Evolutionary conservation across 2,888 invertebrate species (phyloP).

Genomic region (Cantharis rustica): DNA sequence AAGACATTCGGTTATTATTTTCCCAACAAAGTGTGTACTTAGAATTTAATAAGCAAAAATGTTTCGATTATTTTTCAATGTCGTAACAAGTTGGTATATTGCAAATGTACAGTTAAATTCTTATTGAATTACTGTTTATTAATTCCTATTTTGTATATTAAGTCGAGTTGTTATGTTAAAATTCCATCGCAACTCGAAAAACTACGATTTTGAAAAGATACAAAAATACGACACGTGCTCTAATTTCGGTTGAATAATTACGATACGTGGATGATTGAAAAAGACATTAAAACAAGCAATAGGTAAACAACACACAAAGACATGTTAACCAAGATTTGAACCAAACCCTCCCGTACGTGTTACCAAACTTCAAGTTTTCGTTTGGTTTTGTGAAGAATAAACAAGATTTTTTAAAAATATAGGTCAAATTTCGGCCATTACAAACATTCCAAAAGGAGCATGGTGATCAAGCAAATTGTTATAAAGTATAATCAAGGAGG

Average conservation of each 20-base stretch:
- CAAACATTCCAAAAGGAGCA: constrained; percentile 49
- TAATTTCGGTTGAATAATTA: constrained; percentile 6
- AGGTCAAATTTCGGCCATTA: constrained; percentile 60
- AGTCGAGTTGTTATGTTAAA: not conserved
- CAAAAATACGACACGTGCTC: constrained; percentile 18
- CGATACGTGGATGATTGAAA: constrained; percentile 22
- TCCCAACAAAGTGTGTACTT: not conserved
- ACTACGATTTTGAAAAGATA: not conserved
- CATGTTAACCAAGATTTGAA: not conserved
- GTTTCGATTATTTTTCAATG: not conserved
- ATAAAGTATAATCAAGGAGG: constrained; percentile 17
- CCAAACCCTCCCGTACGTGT: not conserved
- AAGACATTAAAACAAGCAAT: not conserved
- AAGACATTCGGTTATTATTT: not conserved
- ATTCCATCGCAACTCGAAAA: not conserved
- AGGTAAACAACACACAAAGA: not conserved
- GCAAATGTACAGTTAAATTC: not conserved
- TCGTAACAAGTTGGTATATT: not conserved
- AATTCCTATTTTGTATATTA: not conserved
- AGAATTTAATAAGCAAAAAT: not conserved
- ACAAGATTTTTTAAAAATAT: constrained; percentile 47
- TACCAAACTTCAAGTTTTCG: not conserved
- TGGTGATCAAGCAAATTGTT: constrained; percentile 52
- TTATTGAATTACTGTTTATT: not conserved
- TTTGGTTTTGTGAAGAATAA: constrained; percentile 24